Base-by-base conservation (phyloP, 2,888 invertebrate genomes). In the Ennomos quercinarius region DNA sequence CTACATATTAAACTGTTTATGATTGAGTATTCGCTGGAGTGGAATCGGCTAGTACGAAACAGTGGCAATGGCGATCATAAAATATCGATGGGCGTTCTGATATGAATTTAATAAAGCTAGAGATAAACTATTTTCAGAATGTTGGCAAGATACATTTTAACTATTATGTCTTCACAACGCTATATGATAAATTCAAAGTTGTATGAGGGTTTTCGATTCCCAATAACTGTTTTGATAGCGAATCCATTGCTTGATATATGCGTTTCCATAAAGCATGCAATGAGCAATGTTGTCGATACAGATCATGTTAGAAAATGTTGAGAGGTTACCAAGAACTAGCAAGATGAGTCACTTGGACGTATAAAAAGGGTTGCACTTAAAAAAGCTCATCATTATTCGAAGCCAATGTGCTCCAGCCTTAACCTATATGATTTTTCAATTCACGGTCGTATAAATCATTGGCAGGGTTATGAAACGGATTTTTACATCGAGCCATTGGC, bases 401-500 rank as follows among this genome's bases (percentile, higher is more conserved):
- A 9, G 34, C n/a, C 51, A 57, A 64, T 61, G 55, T 66, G 53
- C n/a, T 44, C 68, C 63, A 73, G 74, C 80, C 81, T 78, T 81
- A 82, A 80, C 77, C 76, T 70, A 70, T 68, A 66, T 69, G 61
- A 76, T 50, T 54, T 59, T 48, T 37, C 48, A 53, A 78, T 86
- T 88, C 87, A 83, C 81, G 87, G 86, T 70, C 87, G 70, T 72
- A 80, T 82, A 83, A 81, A 85, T 86, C 83, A 84, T 80, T 83
- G 80, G 81, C 84, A 77, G 81, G 80, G 81, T 81, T 86, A 84
- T 85, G 85, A 87, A 81, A 83, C 76, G 70, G 77, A 82, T 87
- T 89, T 89, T 89, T 86, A 87, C 77, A 84, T 80, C 76, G 72
- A 75, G 74, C 82, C 78, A 89, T 87, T 86, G 87, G 85, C 87